Base-by-base conservation (phyloP, 2,888 invertebrate genomes). In the Xestia ashworthii region DNA sequence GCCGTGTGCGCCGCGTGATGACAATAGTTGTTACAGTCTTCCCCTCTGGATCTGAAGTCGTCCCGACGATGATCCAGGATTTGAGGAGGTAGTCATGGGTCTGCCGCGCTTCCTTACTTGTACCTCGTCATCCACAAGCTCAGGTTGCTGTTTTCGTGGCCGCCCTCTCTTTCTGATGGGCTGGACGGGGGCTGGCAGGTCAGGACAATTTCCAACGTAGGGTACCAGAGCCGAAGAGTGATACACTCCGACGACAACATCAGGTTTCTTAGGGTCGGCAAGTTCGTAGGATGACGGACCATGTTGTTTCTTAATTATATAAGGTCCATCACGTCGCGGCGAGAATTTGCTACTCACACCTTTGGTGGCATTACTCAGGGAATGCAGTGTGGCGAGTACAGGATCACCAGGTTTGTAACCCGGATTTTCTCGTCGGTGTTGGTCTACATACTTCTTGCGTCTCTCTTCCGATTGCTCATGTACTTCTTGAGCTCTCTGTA, bases 81-180 rank as follows among this genome's bases (percentile, higher is more conserved):
- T 22, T 5, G 58, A 14, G 22, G 25, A 25, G 14, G 9, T 58
- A n/a, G 25, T 25, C 25, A 25, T 58, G 58, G 32, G 60, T 60
- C 60, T 60, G 14, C 60, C 60, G 4, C 32, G 32, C 4, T 64
- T 53, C n/a, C 9, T 53, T n/a, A 9, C 53, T 53, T n/a, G 53
- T 0, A 6, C 53, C 8, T 53, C 53, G 48, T 48, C 5, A 48
- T 3, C 16, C 4, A 16, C 46, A 46, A 14, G 48, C 16, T 48
- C 53, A 3, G 8, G 53, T 16, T 48, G 4, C 5, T 55, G 67
- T 5, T 48, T 68, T n/a, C 68, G 68, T 14, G 68, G 68, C 3
- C 68, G 68, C 19, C 68, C 68, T 41, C 68, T 69, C 9, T 69
- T 69, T 2, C 68, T n/a, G 4, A 69, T 2, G 16, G 68, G 68